Percentiles rank a stretch among this genome's conserved stretches.
Conservation (phyloP, 2,113 vertebrate species). For the Salminus brasiliensis region DNA sequence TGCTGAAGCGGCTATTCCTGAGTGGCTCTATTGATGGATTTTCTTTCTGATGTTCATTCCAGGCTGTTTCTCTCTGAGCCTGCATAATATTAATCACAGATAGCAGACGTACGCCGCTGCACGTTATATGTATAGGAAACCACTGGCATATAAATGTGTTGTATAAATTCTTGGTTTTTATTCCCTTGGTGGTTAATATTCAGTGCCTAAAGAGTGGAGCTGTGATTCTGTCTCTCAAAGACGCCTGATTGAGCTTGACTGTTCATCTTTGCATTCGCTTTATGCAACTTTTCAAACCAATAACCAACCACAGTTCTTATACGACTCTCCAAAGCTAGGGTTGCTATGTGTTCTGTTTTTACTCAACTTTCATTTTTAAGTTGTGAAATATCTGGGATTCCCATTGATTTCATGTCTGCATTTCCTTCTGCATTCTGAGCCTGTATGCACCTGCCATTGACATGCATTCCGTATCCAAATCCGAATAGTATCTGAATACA, state of each 20-base stretch:
- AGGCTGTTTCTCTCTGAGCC: neutral
- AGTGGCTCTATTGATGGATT: neutral
- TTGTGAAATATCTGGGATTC: no score
- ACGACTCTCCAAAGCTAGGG: no score
- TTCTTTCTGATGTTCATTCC: neutral
- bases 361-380: no score
- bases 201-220: neutral
- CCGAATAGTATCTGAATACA: no score
- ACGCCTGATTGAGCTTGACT: neutral
- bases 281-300: constrained; percentile 27
- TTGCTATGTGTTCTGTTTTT: no score
- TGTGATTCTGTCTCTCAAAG: neutral
- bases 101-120: neutral
- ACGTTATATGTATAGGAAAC: neutral
- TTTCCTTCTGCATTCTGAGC: no score
- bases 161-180: neutral
- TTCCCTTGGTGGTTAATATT: neutral
- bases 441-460: no score
- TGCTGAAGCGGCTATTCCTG: neutral
- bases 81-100: neutral
- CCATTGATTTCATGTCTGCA: no score
- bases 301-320: no score
- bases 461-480: no score
- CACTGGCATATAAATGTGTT: neutral
- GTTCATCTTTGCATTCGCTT: constrained; percentile 10